These are phyloP conservation scores for Oscheius sp. DNA, from an alignment of 1,140 invertebrate genomes.

Conservation along the genomic window DNA sequence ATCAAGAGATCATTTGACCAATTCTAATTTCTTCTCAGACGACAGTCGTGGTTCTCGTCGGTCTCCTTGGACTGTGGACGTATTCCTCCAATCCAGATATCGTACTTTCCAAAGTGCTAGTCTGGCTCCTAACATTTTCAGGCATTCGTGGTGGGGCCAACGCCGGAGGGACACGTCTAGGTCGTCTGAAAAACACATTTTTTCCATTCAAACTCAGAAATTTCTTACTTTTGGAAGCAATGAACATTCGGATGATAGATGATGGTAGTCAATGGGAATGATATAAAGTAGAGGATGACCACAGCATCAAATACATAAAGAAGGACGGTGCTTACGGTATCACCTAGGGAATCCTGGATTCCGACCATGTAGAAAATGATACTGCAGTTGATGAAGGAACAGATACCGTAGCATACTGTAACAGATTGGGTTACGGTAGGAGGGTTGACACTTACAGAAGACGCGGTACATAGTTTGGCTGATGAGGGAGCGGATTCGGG, in stretches of 20 bases:
- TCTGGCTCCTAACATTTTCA: background rate
- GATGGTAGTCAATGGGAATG: conserved; percentile 32
- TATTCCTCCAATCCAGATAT: conserved; percentile 21
- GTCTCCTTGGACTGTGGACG: background rate
- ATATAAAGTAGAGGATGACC: conserved; percentile 35
- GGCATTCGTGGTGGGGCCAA: background rate
- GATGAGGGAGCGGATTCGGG: conserved; percentile 11
- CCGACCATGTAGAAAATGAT: conserved; percentile 40
- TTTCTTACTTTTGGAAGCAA: conserved; percentile 18
- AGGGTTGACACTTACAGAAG: conserved; percentile 19
- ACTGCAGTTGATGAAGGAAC: conserved; percentile 33
- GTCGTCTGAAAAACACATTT: background rate
- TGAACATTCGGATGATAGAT: conserved; percentile 37
- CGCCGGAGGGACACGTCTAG: background rate
- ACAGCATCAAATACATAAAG: conserved; percentile 35
- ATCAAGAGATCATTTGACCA: no score
- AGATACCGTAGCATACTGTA: conserved; percentile 37
- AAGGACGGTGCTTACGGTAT: conserved; percentile 20
- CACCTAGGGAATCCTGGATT: conserved; percentile 36
- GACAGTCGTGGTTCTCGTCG: background rate
- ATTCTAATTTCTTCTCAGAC: background rate
- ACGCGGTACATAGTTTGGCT: conserved; percentile 27
- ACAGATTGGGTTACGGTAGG: background rate
- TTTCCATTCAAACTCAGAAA: background rate
- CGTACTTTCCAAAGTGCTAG: conserved; percentile 13